phyloP scores from a whole-genome alignment of 1,140 invertebrate species.

The Drosophila watanabei region DNA sequence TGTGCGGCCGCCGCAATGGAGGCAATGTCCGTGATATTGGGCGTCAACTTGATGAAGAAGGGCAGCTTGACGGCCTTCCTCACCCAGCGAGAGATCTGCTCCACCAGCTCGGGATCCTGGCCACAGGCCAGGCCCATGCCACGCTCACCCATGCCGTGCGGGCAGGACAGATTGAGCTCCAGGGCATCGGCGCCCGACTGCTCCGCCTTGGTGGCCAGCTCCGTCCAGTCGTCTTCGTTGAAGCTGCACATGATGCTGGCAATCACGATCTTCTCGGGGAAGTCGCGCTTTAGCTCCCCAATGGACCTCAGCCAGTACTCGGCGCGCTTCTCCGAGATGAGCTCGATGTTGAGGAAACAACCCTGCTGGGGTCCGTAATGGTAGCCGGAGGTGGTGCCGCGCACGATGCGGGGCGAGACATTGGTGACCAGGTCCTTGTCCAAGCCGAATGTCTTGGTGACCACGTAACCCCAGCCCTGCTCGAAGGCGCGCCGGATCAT shows the following conservation, averaged over 20 bases:
- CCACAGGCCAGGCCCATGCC: conserved; percentile 99
- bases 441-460: conserved; percentile 98
- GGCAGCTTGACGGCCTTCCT: conserved; percentile 94
- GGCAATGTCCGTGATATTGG: conserved; percentile 98
- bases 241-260: conserved; percentile 99
- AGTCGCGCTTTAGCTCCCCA: conserved; percentile 95
- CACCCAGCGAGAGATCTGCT: conserved; percentile 97
- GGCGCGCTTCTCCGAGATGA: conserved; percentile 98
- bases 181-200: conserved; percentile 96
- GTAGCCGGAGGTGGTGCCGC: conserved; percentile 96
- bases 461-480: conserved; percentile 97
- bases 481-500: conserved; percentile 98
- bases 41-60: conserved; percentile 99
- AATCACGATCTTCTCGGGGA: conserved; percentile 96
- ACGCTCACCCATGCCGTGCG: conserved; percentile 99
- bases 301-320: conserved; percentile 97
- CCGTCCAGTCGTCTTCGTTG: conserved; percentile 95
- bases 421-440: conserved; percentile 99
- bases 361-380: conserved; percentile 96
- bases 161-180: conserved; percentile 98
- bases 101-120: conserved; percentile 95
- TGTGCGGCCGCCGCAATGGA: conserved; percentile 96
- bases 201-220: conserved; percentile 92
- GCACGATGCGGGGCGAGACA: conserved; percentile 97
- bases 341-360: conserved; percentile 98